phyloP scores from a whole-genome alignment of 2,797 vertebrate species.

The Mallotus villosus region DNA sequence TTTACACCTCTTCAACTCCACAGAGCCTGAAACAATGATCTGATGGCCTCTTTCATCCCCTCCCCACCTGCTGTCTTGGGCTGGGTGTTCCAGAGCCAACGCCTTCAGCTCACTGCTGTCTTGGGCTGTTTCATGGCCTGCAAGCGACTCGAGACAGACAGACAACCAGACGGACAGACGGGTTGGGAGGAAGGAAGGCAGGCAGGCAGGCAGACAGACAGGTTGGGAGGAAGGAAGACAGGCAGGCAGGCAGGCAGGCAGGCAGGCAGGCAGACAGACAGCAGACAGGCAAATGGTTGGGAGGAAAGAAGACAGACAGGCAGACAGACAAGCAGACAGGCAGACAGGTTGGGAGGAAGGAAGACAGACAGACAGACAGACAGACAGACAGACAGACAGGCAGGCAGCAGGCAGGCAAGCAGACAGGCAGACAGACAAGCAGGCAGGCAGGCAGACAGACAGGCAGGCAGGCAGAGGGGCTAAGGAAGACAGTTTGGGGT shows the following conservation, averaged over 20 bases:
- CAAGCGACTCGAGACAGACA: not conserved
- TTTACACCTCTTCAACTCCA: not conserved
- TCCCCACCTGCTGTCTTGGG: not conserved
- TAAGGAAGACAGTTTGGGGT: not conserved
- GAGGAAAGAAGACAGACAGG: not conserved
- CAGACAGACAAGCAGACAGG: no score
- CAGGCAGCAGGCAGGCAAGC: not conserved
- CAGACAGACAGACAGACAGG: not conserved
- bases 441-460: not conserved
- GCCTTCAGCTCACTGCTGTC: not conserved
- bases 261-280: no score
- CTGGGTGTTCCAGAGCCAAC: not conserved
- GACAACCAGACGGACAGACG: not conserved
- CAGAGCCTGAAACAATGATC: not conserved
- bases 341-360: not conserved
- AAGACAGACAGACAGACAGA: not conserved
- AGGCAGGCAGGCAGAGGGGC: not conserved
- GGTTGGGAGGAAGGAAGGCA: not conserved
- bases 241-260: no score
- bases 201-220: not conserved
- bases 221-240: not conserved
- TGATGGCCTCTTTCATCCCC: not conserved
- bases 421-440: not conserved
- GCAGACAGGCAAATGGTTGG: not conserved
- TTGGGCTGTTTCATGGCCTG: no score